Base-by-base conservation (phyloP, 2,888 invertebrate species). In the Criorhina ranunculi region DNA sequence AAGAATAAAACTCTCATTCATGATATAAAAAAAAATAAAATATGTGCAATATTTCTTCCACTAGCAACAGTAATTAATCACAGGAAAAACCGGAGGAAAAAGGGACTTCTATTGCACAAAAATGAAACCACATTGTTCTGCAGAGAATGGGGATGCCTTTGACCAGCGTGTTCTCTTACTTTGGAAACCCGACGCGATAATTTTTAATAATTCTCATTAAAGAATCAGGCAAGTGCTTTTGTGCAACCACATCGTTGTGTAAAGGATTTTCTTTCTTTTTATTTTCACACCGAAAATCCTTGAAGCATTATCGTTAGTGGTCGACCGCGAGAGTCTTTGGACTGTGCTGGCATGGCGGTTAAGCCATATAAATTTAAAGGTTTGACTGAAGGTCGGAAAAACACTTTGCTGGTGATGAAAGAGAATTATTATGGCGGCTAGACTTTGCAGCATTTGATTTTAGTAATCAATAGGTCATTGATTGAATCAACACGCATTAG, bases 131-230 rank as follows among this genome's bases (percentile, higher is more conserved):
- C 57, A 29, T 37, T 59, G 29, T 70, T 15, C 46, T 17, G 37
- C 49, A 49, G 49, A 49, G 37, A 59, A 53, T 67, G 51, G n/a
- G n/a, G 15, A 15, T n/a, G 57, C n/a, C 12, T 19, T n/a, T 72
- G 60, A 40, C 51, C 59, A 46, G 31, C 40, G 31, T n/a, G n/a
- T 40, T 40, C 60, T 12, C 29, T 40, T 29, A 12, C 37, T 46
- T 46, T 24, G n/a, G 29, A 15, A 49, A 60, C 31, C 60, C 60
- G 17, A 42, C 40, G 60, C 40, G 51, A 72, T 72, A 59, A 60
- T 72, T 72, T 72, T 72, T 72, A 60, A 72, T 72, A 51, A 72
- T 51, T 60, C 35, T 49, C 49, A 55, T 57, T 69, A 51, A 72
- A 60, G 49, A 60, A 72, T 60, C 37, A 60, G 29, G 37, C 59